A percentile compares a stretch with the other conserved stretches of the same genome.
phyloP scores from a whole-genome alignment of 2,113 vertebrate genomes.

The Pedionomus torquatus region DNA sequence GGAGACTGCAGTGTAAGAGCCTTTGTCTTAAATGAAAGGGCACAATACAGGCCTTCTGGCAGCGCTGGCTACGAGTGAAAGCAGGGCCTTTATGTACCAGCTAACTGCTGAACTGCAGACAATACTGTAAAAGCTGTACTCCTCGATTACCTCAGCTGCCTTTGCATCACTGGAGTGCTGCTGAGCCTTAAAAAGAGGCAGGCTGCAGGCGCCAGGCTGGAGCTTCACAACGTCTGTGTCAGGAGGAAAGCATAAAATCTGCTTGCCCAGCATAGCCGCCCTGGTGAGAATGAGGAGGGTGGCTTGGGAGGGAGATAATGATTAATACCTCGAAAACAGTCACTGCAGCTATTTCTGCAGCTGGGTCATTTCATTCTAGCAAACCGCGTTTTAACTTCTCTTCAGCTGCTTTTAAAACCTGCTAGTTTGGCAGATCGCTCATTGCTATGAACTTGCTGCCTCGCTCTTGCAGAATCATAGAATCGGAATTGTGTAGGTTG shows the following conservation, averaged over 20 bases:
- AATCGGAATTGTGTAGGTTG: background rate
- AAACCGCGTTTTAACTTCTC: background rate
- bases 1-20: constrained; percentile 58
- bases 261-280: background rate
- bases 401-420: background rate
- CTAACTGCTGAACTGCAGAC: constrained; percentile 56
- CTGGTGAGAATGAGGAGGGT: background rate
- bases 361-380: background rate
- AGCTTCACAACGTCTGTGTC: background rate
- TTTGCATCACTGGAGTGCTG: background rate
- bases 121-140: constrained; percentile 64
- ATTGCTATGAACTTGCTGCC: background rate
- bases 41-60: constrained; percentile 69
- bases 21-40: constrained; percentile 70
- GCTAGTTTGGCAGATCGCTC: background rate
- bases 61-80: constrained; percentile 57
- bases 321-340: background rate
- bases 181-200: background rate
- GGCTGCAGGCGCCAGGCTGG: background rate
- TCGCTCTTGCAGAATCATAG: background rate
- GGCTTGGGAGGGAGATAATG: background rate
- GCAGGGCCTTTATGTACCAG: constrained; percentile 57
- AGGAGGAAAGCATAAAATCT: background rate
- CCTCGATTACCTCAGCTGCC: constrained; percentile 49
- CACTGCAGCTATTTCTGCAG: background rate